Percentiles rank a stretch among this genome's conserved stretches.
phyloP scores from a whole-genome alignment of 1,140 invertebrate species.

The Rhagoletis zephyria region DNA sequence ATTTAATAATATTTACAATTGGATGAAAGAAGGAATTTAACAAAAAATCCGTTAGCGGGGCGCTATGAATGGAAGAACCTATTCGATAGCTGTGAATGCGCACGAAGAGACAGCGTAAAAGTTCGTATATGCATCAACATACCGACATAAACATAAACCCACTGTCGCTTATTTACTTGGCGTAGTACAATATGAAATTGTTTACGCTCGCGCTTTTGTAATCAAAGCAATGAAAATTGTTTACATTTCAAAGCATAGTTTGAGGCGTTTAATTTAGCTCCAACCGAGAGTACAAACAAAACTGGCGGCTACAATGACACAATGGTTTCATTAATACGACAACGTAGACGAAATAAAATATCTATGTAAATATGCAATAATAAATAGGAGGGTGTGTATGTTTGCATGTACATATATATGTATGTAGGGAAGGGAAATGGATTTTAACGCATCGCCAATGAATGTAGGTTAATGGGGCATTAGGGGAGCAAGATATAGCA shows the following conservation, averaged over 20 bases:
- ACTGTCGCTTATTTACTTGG: background rate
- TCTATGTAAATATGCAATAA: background rate
- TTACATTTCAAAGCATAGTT: slow-evolving; percentile 50
- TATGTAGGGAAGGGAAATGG: too few species aligned
- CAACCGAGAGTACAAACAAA: background rate
- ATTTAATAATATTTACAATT: background rate
- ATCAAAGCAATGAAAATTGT: slow-evolving; percentile 42
- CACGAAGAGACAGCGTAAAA: background rate
- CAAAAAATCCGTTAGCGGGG: background rate
- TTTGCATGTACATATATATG: too few species aligned
- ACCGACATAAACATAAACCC: background rate
- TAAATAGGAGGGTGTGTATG: too few species aligned
- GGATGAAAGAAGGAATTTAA: background rate
- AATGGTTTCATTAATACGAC: background rate
- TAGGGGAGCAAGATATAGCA: too few species aligned
- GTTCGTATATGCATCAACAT: background rate
- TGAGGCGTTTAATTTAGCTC: slow-evolving; percentile 40
- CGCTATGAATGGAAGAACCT: slow-evolving; percentile 6
- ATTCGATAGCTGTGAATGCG: slow-evolving; percentile 6
- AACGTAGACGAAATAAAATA: background rate
- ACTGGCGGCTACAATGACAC: background rate
- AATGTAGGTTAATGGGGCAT: too few species aligned
- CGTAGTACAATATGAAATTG: slow-evolving; percentile 14
- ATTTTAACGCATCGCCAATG: too few species aligned
- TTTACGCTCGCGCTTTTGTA: background rate